phyloP scores from a whole-genome alignment of 2,113 vertebrate genomes.

The Burhinus oedicnemus region DNA sequence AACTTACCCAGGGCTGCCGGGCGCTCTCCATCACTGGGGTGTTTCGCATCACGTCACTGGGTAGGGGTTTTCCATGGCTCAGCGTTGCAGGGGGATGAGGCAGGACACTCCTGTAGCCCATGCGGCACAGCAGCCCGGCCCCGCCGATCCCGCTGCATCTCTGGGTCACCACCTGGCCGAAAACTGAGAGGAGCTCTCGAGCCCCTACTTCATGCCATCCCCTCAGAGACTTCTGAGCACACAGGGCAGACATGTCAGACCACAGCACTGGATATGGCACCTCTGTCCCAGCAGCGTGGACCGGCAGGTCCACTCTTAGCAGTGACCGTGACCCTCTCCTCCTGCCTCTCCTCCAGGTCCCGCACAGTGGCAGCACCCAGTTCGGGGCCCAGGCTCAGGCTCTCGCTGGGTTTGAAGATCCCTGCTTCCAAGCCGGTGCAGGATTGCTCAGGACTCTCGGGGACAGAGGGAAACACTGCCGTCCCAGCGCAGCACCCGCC shows the following conservation, averaged over 20 bases:
- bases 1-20: not conserved
- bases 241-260: too few species aligned
- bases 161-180: not conserved
- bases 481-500: not conserved
- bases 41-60: not conserved
- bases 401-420: too few species aligned
- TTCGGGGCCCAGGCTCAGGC: too few species aligned
- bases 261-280: too few species aligned
- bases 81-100: rapidly evolving
- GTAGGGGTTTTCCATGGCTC: not conserved
- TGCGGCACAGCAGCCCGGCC: rapidly evolving
- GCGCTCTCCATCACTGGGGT: not conserved
- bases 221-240: too few species aligned
- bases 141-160: not conserved
- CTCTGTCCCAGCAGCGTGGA: too few species aligned
- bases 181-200: not conserved
- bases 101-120: not conserved
- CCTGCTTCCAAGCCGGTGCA: not conserved
- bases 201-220: too few species aligned
- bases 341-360: too few species aligned
- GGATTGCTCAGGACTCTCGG: not conserved
- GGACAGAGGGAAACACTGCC: not conserved
- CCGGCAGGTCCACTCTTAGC: too few species aligned
- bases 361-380: too few species aligned
- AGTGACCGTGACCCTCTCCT: too few species aligned